Evolutionary conservation across 2,113 vertebrate genomes (phyloP).

Genomic region (Phaethornis superciliosus): DNA sequence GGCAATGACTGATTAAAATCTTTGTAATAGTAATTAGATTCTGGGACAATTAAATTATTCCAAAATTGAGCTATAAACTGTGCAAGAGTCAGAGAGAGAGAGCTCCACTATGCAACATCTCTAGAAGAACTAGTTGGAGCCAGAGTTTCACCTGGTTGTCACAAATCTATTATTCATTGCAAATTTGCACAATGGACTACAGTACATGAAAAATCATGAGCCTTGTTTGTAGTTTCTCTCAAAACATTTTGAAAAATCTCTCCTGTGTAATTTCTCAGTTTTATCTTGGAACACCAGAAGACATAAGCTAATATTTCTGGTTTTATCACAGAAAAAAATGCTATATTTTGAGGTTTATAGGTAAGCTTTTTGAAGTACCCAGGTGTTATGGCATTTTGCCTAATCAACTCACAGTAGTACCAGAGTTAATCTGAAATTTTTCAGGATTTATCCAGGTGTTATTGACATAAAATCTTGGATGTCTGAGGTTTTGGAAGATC

Average conservation of each 20-base stretch:
- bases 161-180: background rate
- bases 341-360: background rate
- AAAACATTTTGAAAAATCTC: constrained; percentile 28
- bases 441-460: background rate
- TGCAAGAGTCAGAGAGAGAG: background rate
- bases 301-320: constrained; percentile 10
- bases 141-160: constrained; percentile 14
- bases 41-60: background rate
- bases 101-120: background rate
- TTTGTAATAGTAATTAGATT: background rate
- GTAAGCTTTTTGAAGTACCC: background rate
- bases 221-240: constrained; percentile 1
- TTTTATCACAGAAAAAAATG: constrained; percentile 18
- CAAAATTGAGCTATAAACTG: background rate
- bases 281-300: constrained; percentile 40
- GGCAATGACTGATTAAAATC: background rate
- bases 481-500: background rate
- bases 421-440: background rate
- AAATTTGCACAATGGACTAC: background rate
- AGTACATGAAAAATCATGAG: background rate
- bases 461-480: background rate
- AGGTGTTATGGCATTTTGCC: background rate
- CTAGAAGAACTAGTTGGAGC: constrained; percentile 42
- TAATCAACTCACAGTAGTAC: background rate
- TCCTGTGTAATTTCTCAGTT: constrained; percentile 28